A percentile compares a stretch with the other conserved stretches of the same genome.
Conservation (phyloP, 2,888 invertebrate genomes). For the Cephus nigrinus region DNA sequence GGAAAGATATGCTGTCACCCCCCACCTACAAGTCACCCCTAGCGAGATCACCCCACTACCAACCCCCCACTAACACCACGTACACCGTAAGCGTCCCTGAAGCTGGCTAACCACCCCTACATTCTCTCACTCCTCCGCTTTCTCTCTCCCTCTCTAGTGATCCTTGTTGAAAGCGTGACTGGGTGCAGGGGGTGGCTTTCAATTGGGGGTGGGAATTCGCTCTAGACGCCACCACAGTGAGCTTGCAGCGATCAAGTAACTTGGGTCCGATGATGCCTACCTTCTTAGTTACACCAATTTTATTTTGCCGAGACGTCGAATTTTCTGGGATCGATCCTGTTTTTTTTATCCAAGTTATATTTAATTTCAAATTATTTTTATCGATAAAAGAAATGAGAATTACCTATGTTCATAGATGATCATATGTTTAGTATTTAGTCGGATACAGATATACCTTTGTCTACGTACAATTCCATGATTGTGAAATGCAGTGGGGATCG, state of each 20-base stretch:
- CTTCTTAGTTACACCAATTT: neutral
- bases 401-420: too few relatives aligned
- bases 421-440: neutral
- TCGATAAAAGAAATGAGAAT: too few relatives aligned
- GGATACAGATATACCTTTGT: neutral
- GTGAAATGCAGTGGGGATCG: too few relatives aligned
- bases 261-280: neutral
- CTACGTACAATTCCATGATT: neutral
- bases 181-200: neutral
- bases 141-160: neutral
- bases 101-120: neutral
- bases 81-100: conserved; percentile 24
- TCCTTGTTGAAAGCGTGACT: neutral
- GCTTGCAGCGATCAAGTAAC: conserved; percentile 29
- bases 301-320: neutral
- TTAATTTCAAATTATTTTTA: neutral
- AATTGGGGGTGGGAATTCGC: conserved; percentile 18
- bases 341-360: neutral
- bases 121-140: neutral
- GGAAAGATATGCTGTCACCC: conserved; percentile 20
- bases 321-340: neutral
- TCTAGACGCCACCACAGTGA: conserved; percentile 12
- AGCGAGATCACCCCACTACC: conserved; percentile 1
- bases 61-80: conserved; percentile 7
- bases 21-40: conserved; percentile 3